A percentile compares a stretch with the other conserved stretches of the same genome.
Conservation (phyloP, 53 echinoderm and acorn worm species). For the Pentamera pediparva region DNA sequence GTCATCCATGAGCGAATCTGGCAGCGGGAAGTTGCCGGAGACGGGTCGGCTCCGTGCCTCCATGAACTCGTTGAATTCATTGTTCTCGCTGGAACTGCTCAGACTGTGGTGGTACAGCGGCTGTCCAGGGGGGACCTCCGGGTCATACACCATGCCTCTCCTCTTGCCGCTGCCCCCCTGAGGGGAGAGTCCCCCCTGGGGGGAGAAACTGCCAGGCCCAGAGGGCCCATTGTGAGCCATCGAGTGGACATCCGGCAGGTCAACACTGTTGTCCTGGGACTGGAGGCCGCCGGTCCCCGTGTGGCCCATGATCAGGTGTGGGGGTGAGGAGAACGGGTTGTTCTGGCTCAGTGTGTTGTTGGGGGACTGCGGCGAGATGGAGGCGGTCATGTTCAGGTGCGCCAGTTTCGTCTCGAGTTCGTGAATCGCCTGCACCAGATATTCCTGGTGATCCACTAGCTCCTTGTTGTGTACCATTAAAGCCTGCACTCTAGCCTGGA, state of each 20-base stretch:
- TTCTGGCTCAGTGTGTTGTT: slow-evolving; percentile 56
- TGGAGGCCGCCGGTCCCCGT: no score
- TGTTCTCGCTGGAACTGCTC: slow-evolving; percentile 87
- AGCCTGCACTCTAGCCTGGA: slow-evolving; percentile 90
- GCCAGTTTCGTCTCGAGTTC: slow-evolving; percentile 76
- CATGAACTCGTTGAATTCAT: slow-evolving; percentile 57
- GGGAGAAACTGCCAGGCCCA: slow-evolving; percentile 41
- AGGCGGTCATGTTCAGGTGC: slow-evolving; percentile 33
- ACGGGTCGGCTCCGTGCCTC: slow-evolving; percentile 23
- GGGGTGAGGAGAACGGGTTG: slow-evolving; percentile 71
- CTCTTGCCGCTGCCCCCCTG: not conserved
- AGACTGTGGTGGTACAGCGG: slow-evolving; percentile 55
- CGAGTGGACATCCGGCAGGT: slow-evolving; percentile 77
- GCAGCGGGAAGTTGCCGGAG: slow-evolving; percentile 32
- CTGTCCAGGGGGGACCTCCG: slow-evolving; percentile 43
- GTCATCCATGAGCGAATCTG: slow-evolving; percentile 55
- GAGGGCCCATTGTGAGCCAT: slow-evolving; percentile 56
- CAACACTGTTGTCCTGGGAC: slow-evolving; percentile 42
- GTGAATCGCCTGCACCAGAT: slow-evolving; percentile 71
- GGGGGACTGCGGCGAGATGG: slow-evolving; percentile 14
- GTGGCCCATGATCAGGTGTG: slow-evolving; percentile 50
- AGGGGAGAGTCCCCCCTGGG: slow-evolving; percentile 32
- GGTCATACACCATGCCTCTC: slow-evolving; percentile 29
- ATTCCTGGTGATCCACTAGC: slow-evolving; percentile 79
- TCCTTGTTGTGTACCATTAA: slow-evolving; percentile 92